Evolutionary conservation across 2,888 invertebrate genomes (phyloP).

Genomic region (Synergus laeviventris): DNA sequence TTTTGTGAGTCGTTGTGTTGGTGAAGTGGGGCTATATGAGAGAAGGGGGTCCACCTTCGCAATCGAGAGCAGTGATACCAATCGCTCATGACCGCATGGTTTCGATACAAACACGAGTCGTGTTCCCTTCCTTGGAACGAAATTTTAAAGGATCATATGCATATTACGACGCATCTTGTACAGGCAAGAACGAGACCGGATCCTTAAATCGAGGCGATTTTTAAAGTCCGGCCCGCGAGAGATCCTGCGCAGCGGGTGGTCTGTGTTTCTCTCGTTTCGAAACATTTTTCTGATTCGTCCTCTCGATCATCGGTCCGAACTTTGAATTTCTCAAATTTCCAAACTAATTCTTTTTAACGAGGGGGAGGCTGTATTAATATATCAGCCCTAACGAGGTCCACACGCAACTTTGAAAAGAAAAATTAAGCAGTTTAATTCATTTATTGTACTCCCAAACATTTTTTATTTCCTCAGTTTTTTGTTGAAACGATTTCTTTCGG

Average conservation of each 20-base stretch:
- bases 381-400: constrained; percentile 19
- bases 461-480: not conserved
- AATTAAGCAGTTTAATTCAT: constrained; percentile 8
- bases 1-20: constrained; percentile 33
- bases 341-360: constrained; percentile 38
- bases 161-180: constrained; percentile 55
- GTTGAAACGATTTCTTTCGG: not conserved
- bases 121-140: constrained; percentile 53
- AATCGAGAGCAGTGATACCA: constrained; percentile 47
- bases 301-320: constrained; percentile 56
- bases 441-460: constrained; percentile 2
- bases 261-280: constrained; percentile 72
- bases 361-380: constrained; percentile 43
- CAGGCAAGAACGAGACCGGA: constrained; percentile 60
- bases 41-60: constrained; percentile 7
- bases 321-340: constrained; percentile 40
- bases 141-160: constrained; percentile 60
- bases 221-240: constrained; percentile 61
- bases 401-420: constrained; percentile 31
- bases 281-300: constrained; percentile 60
- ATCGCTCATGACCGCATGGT: constrained; percentile 58
- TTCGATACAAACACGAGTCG: constrained; percentile 55
- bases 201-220: constrained; percentile 70
- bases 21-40: not conserved
- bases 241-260: constrained; percentile 68